Conservation (phyloP, 2,113 vertebrate species). For the Tachuris rubrigastra region DNA sequence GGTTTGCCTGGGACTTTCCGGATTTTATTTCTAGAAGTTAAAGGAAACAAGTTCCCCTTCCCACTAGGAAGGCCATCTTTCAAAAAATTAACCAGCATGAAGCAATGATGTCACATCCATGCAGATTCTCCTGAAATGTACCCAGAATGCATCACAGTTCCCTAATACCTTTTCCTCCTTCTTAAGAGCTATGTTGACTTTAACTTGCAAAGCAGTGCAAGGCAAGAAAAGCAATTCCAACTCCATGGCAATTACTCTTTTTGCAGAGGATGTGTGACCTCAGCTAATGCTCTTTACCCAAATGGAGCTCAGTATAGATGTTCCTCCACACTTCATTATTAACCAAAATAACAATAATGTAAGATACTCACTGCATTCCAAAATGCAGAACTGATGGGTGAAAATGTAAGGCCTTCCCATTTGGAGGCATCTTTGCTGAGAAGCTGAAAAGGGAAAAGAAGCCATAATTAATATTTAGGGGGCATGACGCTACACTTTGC, state of each 20-base stretch:
- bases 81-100: background rate
- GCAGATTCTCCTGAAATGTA: background rate
- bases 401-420: conserved; percentile 86
- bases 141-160: background rate
- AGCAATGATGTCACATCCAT: background rate
- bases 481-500: background rate
- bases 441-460: conserved; percentile 76
- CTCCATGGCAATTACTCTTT: background rate
- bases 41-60: background rate
- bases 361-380: conserved; percentile 90
- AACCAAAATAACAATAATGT: background rate
- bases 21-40: background rate
- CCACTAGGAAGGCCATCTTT: background rate
- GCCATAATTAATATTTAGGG: background rate
- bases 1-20: background rate
- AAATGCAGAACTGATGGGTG: conserved; percentile 91
- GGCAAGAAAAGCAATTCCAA: background rate
- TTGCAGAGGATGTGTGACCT: background rate
- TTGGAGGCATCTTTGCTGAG: conserved; percentile 79
- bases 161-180: background rate
- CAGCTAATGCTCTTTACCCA: background rate
- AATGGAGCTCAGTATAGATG: background rate
- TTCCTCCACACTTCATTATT: background rate
- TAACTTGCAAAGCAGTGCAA: background rate
- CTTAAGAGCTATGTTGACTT: background rate